Conservation (phyloP, 2,797 vertebrate genomes). For the Rousettus madagascariensis region DNA sequence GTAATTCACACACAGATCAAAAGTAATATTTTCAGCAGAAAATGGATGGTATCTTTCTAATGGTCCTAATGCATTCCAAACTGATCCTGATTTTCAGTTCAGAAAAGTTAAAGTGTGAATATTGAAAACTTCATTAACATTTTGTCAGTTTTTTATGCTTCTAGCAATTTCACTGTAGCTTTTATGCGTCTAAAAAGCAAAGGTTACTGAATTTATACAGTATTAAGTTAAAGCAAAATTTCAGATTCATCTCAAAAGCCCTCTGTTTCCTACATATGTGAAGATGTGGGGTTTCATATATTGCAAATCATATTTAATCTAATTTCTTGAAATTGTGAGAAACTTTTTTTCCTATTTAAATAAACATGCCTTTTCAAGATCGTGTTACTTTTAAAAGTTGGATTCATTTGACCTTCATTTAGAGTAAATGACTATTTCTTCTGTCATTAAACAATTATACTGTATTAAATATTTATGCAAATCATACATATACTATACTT, state of each 20-base stretch:
- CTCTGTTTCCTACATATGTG: not conserved
- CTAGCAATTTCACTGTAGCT: slow-evolving; percentile 22
- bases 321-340: not conserved
- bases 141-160: slow-evolving; percentile 25
- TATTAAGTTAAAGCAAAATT: slow-evolving; percentile 36
- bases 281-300: not conserved
- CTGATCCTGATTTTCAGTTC: slow-evolving; percentile 19
- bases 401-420: not conserved
- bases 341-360: not conserved
- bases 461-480: not conserved
- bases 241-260: not conserved
- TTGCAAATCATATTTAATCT: not conserved
- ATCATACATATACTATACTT: not conserved
- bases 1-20: not conserved
- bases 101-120: slow-evolving; percentile 10
- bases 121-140: slow-evolving; percentile 25
- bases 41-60: slow-evolving; percentile 47
- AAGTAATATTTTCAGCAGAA: slow-evolving; percentile 22
- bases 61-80: slow-evolving; percentile 15
- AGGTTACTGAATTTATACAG: slow-evolving; percentile 3
- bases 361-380: not conserved
- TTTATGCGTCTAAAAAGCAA: slow-evolving; percentile 12
- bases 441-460: not conserved
- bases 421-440: not conserved
- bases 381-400: not conserved